These are phyloP conservation scores for Gallinago nigripennis DNA, from an alignment of 2,797 vertebrate genomes.

Conservation along the genomic window DNA sequence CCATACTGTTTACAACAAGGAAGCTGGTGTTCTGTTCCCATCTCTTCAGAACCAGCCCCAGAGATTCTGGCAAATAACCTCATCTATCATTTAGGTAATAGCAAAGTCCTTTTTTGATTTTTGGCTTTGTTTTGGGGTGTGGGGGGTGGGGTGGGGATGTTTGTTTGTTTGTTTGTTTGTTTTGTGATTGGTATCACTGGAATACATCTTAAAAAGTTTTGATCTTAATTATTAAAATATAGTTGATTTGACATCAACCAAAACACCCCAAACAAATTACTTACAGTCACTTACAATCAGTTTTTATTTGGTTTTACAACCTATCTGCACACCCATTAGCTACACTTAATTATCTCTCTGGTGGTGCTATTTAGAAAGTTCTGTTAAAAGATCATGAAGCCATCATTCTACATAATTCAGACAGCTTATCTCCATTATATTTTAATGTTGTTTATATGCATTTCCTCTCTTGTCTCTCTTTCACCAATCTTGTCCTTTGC, in stretches of 20 bases:
- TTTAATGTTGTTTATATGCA: not conserved
- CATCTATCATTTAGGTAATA: not conserved
- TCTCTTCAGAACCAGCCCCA: not conserved
- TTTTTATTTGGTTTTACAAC: not conserved
- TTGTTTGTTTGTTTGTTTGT: not conserved
- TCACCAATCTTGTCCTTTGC: not conserved
- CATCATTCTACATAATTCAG: not conserved
- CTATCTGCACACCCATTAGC: not conserved
- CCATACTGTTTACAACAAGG: accelerated
- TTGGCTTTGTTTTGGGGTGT: no score
- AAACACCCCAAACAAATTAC: not conserved
- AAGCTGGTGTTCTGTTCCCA: not conserved
- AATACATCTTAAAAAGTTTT: not conserved
- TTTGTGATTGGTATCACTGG: not conserved
- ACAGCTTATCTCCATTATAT: not conserved
- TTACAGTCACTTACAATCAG: not conserved
- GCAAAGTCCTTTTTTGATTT: not conserved
- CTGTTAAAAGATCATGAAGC: not conserved
- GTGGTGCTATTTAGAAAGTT: not conserved
- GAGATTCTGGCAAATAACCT: not conserved
- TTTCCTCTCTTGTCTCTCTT: not conserved
- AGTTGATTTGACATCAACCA: not conserved
- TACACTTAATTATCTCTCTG: not conserved
- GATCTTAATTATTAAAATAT: not conserved
- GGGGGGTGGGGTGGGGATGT: no score